Percentiles rank a stretch among this genome's conserved stretches.
phyloP scores from a whole-genome alignment of 1,140 invertebrate genomes.

The Saxidomus purpurata region DNA sequence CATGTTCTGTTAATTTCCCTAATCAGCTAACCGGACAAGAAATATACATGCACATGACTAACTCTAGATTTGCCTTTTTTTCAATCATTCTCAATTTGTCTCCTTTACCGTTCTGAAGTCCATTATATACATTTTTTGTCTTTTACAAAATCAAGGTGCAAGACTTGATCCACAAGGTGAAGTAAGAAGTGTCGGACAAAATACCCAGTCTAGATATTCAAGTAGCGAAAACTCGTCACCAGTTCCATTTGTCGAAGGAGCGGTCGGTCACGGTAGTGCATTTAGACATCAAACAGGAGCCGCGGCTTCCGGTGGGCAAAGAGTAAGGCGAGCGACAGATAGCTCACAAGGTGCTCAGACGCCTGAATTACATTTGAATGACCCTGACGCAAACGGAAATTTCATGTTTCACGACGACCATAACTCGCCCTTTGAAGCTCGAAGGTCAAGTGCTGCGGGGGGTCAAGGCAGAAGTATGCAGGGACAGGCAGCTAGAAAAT shows the following conservation, averaged over 20 bases:
- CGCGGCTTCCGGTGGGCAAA: background rate
- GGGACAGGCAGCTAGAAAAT: background rate
- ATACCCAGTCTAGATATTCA: background rate
- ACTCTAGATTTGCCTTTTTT: no score
- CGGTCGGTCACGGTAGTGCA: background rate
- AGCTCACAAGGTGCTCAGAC: background rate
- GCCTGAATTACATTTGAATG: slow-evolving; percentile 1
- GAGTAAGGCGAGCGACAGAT: background rate
- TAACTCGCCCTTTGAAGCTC: no score
- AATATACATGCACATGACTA: no score
- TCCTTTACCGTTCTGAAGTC: no score
- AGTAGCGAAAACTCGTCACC: slow-evolving; percentile 14
- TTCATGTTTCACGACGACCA: slow-evolving; percentile 2
- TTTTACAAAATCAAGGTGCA: background rate
- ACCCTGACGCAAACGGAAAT: slow-evolving; percentile 32
- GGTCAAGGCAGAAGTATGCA: background rate
- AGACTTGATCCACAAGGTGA: slow-evolving; percentile 5
- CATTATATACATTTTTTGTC: background rate
- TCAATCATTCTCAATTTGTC: no score
- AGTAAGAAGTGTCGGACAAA: background rate
- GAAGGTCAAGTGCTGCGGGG: background rate
- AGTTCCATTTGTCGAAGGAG: background rate
- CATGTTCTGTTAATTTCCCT: no score
- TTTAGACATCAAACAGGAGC: background rate
- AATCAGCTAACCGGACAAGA: no score